Percentiles rank a stretch among this genome's conserved stretches.
These are phyloP conservation scores for Uropetala carovei DNA, from an alignment of 2,888 invertebrate species.

Conservation along the genomic window DNA sequence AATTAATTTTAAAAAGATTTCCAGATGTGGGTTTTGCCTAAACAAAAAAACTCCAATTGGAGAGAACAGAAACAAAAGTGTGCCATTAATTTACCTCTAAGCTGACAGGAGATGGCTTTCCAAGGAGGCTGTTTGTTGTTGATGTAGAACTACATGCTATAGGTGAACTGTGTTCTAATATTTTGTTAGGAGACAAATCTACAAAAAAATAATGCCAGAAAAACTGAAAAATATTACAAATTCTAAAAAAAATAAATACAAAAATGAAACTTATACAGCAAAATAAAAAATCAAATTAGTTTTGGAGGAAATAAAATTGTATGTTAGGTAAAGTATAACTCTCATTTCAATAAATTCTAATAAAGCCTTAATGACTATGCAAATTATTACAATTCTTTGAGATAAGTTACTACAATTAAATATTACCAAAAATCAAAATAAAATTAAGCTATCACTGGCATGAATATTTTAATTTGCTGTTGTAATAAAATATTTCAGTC, in stretches of 20 bases:
- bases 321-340: too few species aligned
- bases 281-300: not conserved
- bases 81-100: conserved; percentile 37
- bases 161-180: conserved; percentile 38
- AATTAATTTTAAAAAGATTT: not conserved
- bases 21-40: not conserved
- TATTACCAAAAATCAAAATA: too few species aligned
- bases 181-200: conserved; percentile 56
- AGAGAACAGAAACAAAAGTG: not conserved
- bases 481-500: too few species aligned
- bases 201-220: conserved; percentile 28
- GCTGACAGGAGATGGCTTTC: conserved; percentile 16
- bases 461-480: too few species aligned
- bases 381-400: too few species aligned
- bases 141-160: conserved; percentile 38
- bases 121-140: not conserved
- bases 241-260: not conserved
- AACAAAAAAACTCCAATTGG: not conserved
- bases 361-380: too few species aligned
- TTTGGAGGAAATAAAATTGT: too few species aligned
- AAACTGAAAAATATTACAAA: not conserved
- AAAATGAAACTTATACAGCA: not conserved
- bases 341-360: too few species aligned
- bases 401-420: too few species aligned
- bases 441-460: too few species aligned